These are phyloP conservation scores for Peromyscus eremicus DNA, from an alignment of 2,797 vertebrate genomes.

Conservation along the genomic window DNA sequence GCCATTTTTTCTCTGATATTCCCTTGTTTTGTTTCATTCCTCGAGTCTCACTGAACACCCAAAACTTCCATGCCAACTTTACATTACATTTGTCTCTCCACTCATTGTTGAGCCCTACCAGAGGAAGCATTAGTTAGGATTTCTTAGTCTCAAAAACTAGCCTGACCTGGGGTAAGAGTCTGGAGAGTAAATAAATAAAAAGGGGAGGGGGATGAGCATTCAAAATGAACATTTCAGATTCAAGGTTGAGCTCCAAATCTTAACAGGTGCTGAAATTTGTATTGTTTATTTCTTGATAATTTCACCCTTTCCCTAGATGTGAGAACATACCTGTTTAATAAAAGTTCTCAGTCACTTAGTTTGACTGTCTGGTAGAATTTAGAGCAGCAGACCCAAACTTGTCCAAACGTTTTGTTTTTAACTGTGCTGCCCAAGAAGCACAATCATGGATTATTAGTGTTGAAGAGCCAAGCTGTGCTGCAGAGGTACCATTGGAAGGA, in stretches of 20 bases:
- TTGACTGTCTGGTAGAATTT: conserved; percentile 73
- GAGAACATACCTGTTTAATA: conserved; percentile 56
- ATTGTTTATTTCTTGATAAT: conserved; percentile 24
- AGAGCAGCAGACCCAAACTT: conserved; percentile 75
- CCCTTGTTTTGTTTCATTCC: not conserved
- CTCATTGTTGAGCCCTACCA: not conserved
- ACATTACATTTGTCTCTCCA: not conserved
- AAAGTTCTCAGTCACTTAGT: conserved; percentile 37
- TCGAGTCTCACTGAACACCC: not conserved
- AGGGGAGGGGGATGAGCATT: too few species aligned
- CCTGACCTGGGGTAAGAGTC: not conserved
- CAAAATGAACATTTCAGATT: not conserved
- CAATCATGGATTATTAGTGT: conserved; percentile 50
- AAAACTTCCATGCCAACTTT: not conserved
- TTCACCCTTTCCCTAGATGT: conserved; percentile 32
- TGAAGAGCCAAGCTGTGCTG: conserved; percentile 49
- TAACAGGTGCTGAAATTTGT: conserved; percentile 1
- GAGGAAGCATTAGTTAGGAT: not conserved
- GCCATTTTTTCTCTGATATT: not conserved
- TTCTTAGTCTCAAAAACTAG: not conserved
- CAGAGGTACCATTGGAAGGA: conserved; percentile 47
- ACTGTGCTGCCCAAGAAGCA: conserved; percentile 68
- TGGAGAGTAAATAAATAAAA: not conserved
- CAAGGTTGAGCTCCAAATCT: not conserved
- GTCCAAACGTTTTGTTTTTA: conserved; percentile 72